Base-by-base conservation (phyloP, 2,888 invertebrate genomes). In the Orchesellides sinensis region DNA sequence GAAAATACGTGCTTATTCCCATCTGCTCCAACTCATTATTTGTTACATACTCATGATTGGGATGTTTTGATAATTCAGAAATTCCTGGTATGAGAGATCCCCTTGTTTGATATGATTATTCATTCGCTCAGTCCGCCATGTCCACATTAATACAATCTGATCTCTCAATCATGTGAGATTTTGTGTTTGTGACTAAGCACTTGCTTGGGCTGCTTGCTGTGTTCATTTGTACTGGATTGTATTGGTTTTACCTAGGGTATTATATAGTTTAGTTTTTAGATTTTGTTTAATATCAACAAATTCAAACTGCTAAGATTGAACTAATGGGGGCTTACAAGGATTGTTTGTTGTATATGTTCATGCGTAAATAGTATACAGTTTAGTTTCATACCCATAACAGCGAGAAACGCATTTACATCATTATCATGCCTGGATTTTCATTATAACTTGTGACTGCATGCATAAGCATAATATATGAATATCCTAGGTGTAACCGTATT, bases 41-140 rank as follows among this genome's bases (percentile, higher is more conserved):
- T 32, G 47, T n/a, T 47, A 10, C 5, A 17, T 49, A n/a, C n/a
- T n/a, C n/a, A n/a, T 49, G 72, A 65, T 54, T 52, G 23, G 19
- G 65, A 77, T 77, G 75, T 77, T 66, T 77, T 77, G 75, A 77
- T 77, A 77, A 77, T 29, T 54, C 45, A 77, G 59, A 77, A 77
- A 77, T 77, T 66, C 68, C 68, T 68, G 45, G 45, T 77, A 77
- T 77, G 75, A 77, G 54, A 74, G 75, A 77, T 77, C 56, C 68
- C 47, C 54, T 21, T 56, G 56, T 32, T 65, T 77, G 75, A 77
- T 77, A 74, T 74, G 66, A 77, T 77, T 77, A 66, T 77, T 77
- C 75, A 77, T 77, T 59, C 45, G 14, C 19, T n/a, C 17, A 56
- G 40, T 66, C 56, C 45, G 66, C 66, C 40, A 27, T 59, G 8